Evolutionary conservation across 1,140 invertebrate genomes (phyloP).

Genomic region (Cryptotermes secundus): DNA sequence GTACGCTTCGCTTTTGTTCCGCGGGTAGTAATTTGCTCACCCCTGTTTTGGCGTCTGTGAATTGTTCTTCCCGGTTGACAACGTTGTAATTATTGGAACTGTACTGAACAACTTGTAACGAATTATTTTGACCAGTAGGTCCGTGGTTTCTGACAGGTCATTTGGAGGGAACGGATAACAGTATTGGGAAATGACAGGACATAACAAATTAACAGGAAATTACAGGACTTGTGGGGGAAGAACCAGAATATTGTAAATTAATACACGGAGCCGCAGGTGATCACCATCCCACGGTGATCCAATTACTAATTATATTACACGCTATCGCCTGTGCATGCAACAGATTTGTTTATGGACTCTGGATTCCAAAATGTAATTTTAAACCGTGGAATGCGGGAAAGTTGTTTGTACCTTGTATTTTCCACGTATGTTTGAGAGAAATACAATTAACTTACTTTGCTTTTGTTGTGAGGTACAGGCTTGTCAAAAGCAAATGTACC

Average conservation of each 20-base stretch:
- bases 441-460: not conserved
- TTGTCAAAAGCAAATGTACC: too few relatives aligned
- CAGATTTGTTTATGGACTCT: not conserved
- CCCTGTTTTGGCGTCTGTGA: not conserved
- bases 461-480: too few relatives aligned
- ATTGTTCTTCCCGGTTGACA: not conserved
- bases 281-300: conserved; percentile 5
- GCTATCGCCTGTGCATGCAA: not conserved
- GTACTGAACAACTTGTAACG: not conserved
- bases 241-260: not conserved
- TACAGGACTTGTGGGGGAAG: not conserved
- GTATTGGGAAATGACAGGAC: not conserved
- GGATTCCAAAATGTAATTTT: not conserved
- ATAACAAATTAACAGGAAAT: conserved; percentile 13
- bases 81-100: not conserved
- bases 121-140: not conserved
- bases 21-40: not conserved
- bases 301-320: not conserved
- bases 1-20: too few relatives aligned
- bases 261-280: not conserved
- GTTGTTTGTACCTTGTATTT: not conserved
- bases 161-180: not conserved
- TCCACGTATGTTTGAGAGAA: not conserved
- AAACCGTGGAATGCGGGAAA: not conserved
- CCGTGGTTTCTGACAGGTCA: not conserved